Percentiles rank a stretch among this genome's conserved stretches.
Evolutionary conservation across 2,888 invertebrate species (phyloP).

Genomic region (Caenorhabditis plicata): DNA sequence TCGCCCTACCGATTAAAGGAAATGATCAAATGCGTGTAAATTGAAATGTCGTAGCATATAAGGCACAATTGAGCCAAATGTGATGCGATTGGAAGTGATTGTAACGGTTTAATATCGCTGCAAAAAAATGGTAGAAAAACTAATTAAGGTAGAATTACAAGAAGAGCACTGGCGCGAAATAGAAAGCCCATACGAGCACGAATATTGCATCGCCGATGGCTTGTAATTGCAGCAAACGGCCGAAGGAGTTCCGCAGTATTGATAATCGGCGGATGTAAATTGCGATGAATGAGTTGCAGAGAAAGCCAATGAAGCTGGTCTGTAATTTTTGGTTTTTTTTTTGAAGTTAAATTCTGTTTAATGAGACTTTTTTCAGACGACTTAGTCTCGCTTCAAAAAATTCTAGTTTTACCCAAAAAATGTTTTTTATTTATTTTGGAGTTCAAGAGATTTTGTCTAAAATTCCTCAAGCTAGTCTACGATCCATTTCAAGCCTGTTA

Average conservation of each 20-base stretch:
- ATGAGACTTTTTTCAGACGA: too few relatives aligned
- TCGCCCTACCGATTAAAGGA: constrained; percentile 36
- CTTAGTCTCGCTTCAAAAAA: too few relatives aligned
- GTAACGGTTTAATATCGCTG: constrained; percentile 36
- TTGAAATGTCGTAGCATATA: constrained; percentile 48
- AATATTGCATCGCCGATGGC: constrained; percentile 43
- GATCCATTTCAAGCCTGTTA: too few relatives aligned
- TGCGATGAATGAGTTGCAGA: constrained; percentile 41
- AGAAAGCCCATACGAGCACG: constrained; percentile 43
- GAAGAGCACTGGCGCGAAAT: constrained; percentile 46
- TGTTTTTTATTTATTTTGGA: too few relatives aligned
- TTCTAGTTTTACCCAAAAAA: too few relatives aligned
- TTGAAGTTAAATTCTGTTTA: neutral
- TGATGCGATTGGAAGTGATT: constrained; percentile 30
- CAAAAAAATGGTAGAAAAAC: constrained; percentile 4
- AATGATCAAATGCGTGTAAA: constrained; percentile 46
- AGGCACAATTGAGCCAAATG: constrained; percentile 42
- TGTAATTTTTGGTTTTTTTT: constrained; percentile 11
- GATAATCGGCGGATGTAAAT: constrained; percentile 35
- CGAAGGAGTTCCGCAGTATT: constrained; percentile 42
- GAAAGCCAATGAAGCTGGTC: constrained; percentile 38
- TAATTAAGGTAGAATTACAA: constrained; percentile 32
- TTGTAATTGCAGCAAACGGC: constrained; percentile 42
- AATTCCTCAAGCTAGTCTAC: too few relatives aligned
- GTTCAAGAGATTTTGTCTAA: too few relatives aligned